Conservation (phyloP, 2,888 invertebrate genomes). For the Blomia tropicalis region DNA sequence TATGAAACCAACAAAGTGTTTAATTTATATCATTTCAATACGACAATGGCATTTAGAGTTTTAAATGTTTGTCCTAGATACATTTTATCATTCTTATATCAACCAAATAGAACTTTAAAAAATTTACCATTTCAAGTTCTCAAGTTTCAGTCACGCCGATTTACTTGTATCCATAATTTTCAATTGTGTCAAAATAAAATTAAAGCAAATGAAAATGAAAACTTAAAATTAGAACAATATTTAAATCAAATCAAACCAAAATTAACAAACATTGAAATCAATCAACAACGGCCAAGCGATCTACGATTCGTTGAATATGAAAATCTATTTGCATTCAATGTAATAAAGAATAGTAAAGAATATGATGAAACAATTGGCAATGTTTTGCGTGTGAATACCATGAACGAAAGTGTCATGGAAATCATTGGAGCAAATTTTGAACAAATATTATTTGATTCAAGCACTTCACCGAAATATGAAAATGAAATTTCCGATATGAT, state of each 20-base stretch:
- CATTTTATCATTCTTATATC: no score
- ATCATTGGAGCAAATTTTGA: background rate
- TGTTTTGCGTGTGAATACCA: background rate
- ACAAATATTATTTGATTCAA: background rate
- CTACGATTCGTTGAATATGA: slow-evolving; percentile 2
- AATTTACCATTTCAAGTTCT: no score
- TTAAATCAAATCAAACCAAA: background rate
- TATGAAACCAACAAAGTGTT: no score
- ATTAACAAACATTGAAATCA: background rate
- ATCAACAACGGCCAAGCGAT: slow-evolving; percentile 1
- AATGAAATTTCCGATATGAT: background rate
- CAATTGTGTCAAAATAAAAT: no score
- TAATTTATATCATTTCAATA: no score
- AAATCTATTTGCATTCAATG: slow-evolving; percentile 5
- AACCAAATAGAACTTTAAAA: no score
- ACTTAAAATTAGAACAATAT: slow-evolving; percentile 1
- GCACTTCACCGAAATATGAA: no score
- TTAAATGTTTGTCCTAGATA: no score
- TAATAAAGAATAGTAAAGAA: background rate
- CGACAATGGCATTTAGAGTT: no score
- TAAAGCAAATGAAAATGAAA: no score
- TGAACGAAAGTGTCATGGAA: background rate
- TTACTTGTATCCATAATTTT: no score
- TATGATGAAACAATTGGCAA: background rate
- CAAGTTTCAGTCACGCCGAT: no score